Evolutionary conservation across 1,140 invertebrate species (phyloP).

Genomic region (Diorhabda sublineata): DNA sequence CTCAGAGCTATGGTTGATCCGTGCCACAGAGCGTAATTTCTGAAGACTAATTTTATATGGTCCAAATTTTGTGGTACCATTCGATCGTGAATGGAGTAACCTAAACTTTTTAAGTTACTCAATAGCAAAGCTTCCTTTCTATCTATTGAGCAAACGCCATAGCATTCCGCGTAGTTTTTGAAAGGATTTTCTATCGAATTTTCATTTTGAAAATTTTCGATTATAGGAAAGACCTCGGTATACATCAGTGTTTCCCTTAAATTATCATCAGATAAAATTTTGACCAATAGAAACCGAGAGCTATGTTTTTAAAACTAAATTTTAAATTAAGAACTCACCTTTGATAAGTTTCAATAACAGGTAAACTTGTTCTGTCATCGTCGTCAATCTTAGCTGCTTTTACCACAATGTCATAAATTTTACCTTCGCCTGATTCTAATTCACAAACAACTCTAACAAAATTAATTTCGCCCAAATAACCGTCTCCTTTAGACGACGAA

Average conservation of each 20-base stretch:
- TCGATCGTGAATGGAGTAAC: constrained; percentile 51
- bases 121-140: constrained; percentile 52
- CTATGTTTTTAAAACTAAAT: too few species aligned
- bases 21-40: constrained; percentile 53
- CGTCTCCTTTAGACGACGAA: constrained; percentile 31
- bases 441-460: constrained; percentile 28
- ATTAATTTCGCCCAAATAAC: constrained; percentile 37
- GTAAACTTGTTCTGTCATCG: constrained; percentile 26
- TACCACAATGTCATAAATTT: constrained; percentile 30
- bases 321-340: not conserved
- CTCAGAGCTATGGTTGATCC: constrained; percentile 52
- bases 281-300: too few species aligned
- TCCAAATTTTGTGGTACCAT: constrained; percentile 47
- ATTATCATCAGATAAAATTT: not conserved
- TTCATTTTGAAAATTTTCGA: constrained; percentile 25
- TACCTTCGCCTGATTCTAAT: constrained; percentile 14
- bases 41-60: constrained; percentile 48
- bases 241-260: constrained; percentile 34
- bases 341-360: constrained; percentile 25
- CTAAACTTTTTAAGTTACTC: constrained; percentile 50
- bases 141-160: constrained; percentile 40
- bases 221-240: constrained; percentile 27
- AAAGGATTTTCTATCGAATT: constrained; percentile 25
- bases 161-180: constrained; percentile 43
- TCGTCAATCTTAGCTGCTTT: constrained; percentile 32